These are phyloP conservation scores for Oophaga pumilio DNA, from an alignment of 2,113 vertebrate genomes.

Conservation along the genomic window DNA sequence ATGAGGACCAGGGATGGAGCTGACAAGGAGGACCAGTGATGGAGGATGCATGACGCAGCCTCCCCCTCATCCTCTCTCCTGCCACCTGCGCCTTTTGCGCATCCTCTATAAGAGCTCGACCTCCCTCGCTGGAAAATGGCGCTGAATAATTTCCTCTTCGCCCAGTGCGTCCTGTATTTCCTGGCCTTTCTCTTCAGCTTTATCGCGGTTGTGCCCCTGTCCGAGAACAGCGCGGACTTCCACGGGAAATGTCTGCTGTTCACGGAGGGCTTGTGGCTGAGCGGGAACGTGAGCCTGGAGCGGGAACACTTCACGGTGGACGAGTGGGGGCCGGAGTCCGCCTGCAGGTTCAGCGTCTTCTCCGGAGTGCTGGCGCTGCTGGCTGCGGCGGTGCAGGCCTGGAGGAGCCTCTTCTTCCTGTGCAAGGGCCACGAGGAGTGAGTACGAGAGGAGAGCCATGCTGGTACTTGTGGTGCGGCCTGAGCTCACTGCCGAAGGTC, in stretches of 20 bases:
- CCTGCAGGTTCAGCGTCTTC: slow-evolving; percentile 93
- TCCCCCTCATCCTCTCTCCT: neutral
- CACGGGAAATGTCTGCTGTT: slow-evolving; percentile 92
- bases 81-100: slow-evolving; percentile 37
- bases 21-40: neutral
- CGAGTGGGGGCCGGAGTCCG: slow-evolving; percentile 91
- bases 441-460: slow-evolving; percentile 67
- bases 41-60: neutral
- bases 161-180: slow-evolving; percentile 89
- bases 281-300: slow-evolving; percentile 92
- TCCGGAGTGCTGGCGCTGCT: slow-evolving; percentile 88
- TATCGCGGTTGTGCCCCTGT: slow-evolving; percentile 89
- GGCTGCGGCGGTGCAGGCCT: slow-evolving; percentile 90
- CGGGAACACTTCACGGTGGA: slow-evolving; percentile 93
- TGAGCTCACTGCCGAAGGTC: no score
- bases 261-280: slow-evolving; percentile 95
- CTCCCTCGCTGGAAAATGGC: slow-evolving; percentile 74
- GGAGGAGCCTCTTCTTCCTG: slow-evolving; percentile 91
- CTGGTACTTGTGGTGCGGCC: no score
- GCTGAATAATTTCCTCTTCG: slow-evolving; percentile 84
- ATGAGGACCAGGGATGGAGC: neutral
- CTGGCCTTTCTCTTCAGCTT: slow-evolving; percentile 91
- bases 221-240: slow-evolving; percentile 91
- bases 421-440: slow-evolving; percentile 97
- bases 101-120: slow-evolving; percentile 62